Conservation (phyloP, 1,140 invertebrate species). For the Triops cancriformis region DNA sequence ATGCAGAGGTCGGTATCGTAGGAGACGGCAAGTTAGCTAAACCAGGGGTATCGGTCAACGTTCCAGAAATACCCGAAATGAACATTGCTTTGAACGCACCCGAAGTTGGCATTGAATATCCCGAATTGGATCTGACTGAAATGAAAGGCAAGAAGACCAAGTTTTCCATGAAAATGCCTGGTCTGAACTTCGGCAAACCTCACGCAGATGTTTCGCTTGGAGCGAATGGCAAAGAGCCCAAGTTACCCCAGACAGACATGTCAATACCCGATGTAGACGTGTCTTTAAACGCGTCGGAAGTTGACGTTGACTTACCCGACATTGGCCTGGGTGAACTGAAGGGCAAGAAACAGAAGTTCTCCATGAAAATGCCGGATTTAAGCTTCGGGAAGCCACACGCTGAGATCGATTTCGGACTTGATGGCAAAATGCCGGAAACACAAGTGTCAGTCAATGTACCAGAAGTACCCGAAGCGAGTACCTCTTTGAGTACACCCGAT, state of each 20-base stretch:
- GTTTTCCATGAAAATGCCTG: neutral
- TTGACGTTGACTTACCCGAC: neutral
- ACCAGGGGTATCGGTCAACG: neutral
- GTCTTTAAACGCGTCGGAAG: too few relatives aligned
- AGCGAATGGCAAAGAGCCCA: too few relatives aligned
- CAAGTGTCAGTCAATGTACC: slow-evolving; percentile 13
- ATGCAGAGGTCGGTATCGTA: slow-evolving; percentile 15
- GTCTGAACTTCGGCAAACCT: neutral
- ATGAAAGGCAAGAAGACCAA: slow-evolving; percentile 10
- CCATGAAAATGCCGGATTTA: slow-evolving; percentile 22
- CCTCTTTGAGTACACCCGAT: neutral
- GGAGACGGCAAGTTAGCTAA: slow-evolving; percentile 4
- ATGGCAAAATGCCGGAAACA: neutral
- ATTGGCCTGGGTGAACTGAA: neutral
- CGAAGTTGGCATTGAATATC: neutral
- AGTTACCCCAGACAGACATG: too few relatives aligned
- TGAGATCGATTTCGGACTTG: neutral
- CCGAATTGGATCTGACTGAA: neutral
- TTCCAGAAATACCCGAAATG: neutral
- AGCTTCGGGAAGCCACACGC: neutral
- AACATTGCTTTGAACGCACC: neutral
- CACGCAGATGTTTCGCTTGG: too few relatives aligned
- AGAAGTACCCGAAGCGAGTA: neutral
- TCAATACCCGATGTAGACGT: too few relatives aligned
- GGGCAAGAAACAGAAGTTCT: slow-evolving; percentile 20